These are phyloP conservation scores for Callimorpha dominula DNA, from an alignment of 2,888 invertebrate genomes.

Conservation along the genomic window DNA sequence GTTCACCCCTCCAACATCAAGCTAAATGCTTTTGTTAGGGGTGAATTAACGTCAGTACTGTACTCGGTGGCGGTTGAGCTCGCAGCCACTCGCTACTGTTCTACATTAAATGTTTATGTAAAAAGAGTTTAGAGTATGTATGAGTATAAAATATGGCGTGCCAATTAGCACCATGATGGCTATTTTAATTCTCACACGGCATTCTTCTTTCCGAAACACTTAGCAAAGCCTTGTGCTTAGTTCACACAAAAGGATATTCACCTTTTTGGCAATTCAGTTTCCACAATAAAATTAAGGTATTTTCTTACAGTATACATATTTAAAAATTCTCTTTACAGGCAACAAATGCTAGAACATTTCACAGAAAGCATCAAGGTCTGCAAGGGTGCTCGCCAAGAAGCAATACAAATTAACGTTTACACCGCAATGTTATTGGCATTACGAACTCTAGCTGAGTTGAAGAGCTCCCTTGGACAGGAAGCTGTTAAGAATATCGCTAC, in stretches of 20 bases:
- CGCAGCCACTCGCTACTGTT: too few relatives aligned
- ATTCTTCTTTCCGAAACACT: too few relatives aligned
- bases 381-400: slow-evolving; percentile 97
- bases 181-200: too few relatives aligned
- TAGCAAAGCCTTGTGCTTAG: not conserved
- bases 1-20: too few relatives aligned
- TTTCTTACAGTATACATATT: not conserved
- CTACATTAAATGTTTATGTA: too few relatives aligned
- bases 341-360: slow-evolving; percentile 99
- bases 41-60: too few relatives aligned
- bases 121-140: too few relatives aligned
- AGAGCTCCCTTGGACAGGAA: slow-evolving; percentile 94
- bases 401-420: slow-evolving; percentile 98
- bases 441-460: slow-evolving; percentile 94
- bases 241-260: not conserved
- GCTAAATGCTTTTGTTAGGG: too few relatives aligned
- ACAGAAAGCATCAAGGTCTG: slow-evolving; percentile 97
- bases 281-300: not conserved
- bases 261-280: not conserved
- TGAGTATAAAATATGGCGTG: too few relatives aligned
- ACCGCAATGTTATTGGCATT: slow-evolving; percentile 96
- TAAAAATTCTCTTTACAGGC: slow-evolving; percentile 61
- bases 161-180: too few relatives aligned
- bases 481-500: slow-evolving; percentile 95
- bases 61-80: too few relatives aligned